Evolutionary conservation across 2,888 invertebrate genomes (phyloP).

Genomic region (Adineta ricciae): DNA sequence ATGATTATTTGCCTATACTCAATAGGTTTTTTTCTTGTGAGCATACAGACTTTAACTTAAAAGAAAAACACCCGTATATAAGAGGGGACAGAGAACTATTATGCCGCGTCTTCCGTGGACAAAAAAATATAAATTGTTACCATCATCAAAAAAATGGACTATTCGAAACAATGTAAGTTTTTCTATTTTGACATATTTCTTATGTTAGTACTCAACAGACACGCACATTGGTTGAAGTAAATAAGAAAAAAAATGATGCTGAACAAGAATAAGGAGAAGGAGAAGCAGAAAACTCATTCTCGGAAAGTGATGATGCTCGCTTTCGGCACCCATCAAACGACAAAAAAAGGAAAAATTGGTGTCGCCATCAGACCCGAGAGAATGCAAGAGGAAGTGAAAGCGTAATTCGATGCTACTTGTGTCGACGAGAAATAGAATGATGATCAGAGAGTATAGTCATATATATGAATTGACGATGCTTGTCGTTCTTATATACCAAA

Average conservation of each 20-base stretch:
- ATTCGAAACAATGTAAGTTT: slow-evolving; percentile 1
- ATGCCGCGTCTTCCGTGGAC: background rate
- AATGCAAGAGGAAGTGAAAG: background rate
- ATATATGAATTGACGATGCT: background rate
- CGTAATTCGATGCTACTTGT: slow-evolving; percentile 5
- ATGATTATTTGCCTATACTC: background rate
- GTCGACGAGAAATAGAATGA: background rate
- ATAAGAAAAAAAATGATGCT: background rate
- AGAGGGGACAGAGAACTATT: too few relatives aligned
- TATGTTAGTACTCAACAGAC: background rate
- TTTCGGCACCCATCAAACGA: slow-evolving; percentile 3
- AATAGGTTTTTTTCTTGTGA: background rate
- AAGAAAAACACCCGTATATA: background rate
- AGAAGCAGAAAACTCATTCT: background rate
- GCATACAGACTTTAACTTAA: background rate
- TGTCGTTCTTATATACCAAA: background rate
- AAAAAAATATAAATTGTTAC: background rate
- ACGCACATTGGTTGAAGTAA: background rate
- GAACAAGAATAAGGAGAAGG: background rate
- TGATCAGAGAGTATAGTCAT: slow-evolving; percentile 1
- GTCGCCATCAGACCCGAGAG: slow-evolving; percentile 9
- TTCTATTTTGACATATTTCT: background rate
- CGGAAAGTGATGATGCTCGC: slow-evolving; percentile 5
- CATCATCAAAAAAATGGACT: slow-evolving; percentile 2
- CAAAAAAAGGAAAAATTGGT: background rate